A percentile compares a stretch with the other conserved stretches of the same genome.
phyloP scores from a whole-genome alignment of 2,888 invertebrate genomes.

The Hecatera dysodea region DNA sequence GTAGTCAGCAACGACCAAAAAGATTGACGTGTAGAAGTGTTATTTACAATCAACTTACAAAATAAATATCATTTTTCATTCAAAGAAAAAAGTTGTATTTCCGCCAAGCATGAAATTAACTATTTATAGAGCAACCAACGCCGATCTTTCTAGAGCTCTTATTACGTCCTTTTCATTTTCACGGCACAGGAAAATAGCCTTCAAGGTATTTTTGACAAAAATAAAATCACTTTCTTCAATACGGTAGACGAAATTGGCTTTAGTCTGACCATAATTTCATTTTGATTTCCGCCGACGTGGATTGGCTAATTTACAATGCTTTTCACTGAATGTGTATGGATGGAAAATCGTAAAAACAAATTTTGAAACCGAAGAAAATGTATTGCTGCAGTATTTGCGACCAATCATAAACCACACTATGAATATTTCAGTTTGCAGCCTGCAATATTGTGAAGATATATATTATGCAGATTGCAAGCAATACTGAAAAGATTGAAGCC shows the following conservation, averaged over 20 bases:
- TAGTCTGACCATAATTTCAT: constrained; percentile 56
- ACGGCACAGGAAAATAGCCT: constrained; percentile 19
- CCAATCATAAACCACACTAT: too few species aligned
- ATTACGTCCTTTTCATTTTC: constrained; percentile 31
- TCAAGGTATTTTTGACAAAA: constrained; percentile 6
- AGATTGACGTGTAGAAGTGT: too few species aligned
- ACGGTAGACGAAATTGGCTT: constrained; percentile 49
- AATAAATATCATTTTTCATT: too few species aligned
- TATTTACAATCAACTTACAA: too few species aligned
- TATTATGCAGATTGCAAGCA: too few species aligned
- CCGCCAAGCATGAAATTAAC: background rate
- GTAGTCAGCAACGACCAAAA: too few species aligned
- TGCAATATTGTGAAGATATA: too few species aligned
- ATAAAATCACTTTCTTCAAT: constrained; percentile 46
- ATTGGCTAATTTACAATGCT: constrained; percentile 6
- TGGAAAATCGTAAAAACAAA: background rate
- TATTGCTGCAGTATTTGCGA: too few species aligned
- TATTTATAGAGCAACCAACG: background rate
- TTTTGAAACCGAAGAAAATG: background rate
- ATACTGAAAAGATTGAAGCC: too few species aligned
- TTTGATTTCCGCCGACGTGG: constrained; percentile 52
- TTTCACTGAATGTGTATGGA: background rate
- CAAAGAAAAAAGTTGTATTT: too few species aligned
- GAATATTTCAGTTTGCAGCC: too few species aligned
- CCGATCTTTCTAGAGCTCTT: background rate